Percentiles rank a stretch among this genome's conserved stretches.
Evolutionary conservation across 2,888 invertebrate species (phyloP).

Genomic region (Drosophila siamana): DNA sequence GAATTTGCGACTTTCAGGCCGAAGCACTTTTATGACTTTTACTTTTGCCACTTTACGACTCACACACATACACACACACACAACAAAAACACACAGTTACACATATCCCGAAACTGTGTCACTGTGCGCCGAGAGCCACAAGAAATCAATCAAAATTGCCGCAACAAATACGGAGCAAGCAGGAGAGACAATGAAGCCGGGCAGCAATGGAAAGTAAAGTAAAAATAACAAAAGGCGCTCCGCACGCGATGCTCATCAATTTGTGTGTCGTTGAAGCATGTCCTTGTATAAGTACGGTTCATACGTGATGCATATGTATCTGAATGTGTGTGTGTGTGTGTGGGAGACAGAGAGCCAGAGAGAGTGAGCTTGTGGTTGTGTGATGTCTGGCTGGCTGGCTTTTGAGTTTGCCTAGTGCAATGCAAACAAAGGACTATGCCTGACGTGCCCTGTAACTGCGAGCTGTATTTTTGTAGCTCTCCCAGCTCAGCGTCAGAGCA

Average conservation of each 20-base stretch:
- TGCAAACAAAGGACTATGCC: slow-evolving; percentile 78
- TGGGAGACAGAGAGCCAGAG: too few relatives aligned
- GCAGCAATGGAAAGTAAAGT: neutral
- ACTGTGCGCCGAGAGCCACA: slow-evolving; percentile 68
- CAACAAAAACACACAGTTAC: neutral
- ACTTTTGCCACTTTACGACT: slow-evolving; percentile 71
- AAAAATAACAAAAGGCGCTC: slow-evolving; percentile 68
- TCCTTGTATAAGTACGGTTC: slow-evolving; percentile 58
- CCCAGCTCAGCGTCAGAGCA: neutral
- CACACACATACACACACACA: slow-evolving; percentile 13
- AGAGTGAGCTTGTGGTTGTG: slow-evolving; percentile 26
- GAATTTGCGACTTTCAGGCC: slow-evolving; percentile 50
- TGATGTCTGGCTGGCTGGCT: slow-evolving; percentile 61
- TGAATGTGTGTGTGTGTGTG: too few relatives aligned
- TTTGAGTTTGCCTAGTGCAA: slow-evolving; percentile 76
- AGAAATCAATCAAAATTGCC: slow-evolving; percentile 79
- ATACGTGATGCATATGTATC: slow-evolving; percentile 22
- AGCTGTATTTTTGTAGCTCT: slow-evolving; percentile 35
- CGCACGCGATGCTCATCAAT: slow-evolving; percentile 79
- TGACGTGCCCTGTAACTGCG: slow-evolving; percentile 61
- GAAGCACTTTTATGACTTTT: slow-evolving; percentile 67
- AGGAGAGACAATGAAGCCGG: slow-evolving; percentile 3
- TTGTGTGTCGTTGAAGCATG: slow-evolving; percentile 64
- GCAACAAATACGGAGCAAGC: slow-evolving; percentile 52
- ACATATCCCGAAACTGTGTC: slow-evolving; percentile 56